phyloP scores from a whole-genome alignment of 2,113 vertebrate genomes.

The Atlantisia rogersi region DNA sequence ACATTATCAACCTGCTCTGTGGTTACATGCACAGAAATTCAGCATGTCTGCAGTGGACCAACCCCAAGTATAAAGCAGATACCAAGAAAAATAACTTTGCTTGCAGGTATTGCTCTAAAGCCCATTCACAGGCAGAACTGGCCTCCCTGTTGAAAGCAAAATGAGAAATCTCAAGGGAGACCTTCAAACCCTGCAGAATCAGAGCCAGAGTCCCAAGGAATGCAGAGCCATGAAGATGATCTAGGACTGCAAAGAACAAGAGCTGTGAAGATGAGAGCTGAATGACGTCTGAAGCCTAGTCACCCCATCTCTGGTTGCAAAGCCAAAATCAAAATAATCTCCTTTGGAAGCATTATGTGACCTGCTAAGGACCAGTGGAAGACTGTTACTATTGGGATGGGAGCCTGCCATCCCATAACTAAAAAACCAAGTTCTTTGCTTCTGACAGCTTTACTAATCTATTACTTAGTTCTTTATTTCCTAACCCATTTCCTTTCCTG shows the following conservation, averaged over 20 bases:
- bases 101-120: background rate
- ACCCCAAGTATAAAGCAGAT: background rate
- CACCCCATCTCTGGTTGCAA: background rate
- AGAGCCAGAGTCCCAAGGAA: background rate
- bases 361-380: background rate
- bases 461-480: background rate
- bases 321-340: background rate
- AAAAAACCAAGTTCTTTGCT: background rate
- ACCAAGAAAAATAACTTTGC: background rate
- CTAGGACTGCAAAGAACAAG: background rate
- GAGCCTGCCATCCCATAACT: background rate
- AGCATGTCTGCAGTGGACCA: background rate
- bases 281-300: background rate
- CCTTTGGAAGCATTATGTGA: background rate
- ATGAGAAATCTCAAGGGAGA: background rate
- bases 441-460: background rate
- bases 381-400: background rate
- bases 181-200: background rate
- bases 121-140: background rate
- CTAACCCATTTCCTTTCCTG: background rate
- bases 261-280: background rate
- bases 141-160: background rate
- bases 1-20: background rate
- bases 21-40: background rate
- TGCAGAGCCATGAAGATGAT: background rate